phyloP scores from a whole-genome alignment of 2,797 vertebrate species.

The Gymnoscopelus braueri region DNA sequence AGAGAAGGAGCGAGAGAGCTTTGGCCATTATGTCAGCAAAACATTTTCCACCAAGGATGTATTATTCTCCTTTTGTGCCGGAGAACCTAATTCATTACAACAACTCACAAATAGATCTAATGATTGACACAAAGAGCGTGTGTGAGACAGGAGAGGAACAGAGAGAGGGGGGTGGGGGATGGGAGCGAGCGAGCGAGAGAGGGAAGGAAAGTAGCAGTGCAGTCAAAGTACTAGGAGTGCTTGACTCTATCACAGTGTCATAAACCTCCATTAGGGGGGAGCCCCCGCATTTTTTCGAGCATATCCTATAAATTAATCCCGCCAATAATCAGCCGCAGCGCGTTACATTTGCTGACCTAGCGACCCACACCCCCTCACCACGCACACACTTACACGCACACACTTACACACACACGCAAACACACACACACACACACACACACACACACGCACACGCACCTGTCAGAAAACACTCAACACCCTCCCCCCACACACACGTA shows the following conservation, averaged over 20 bases:
- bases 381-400: conserved; percentile 32
- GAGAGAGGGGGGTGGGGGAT: conserved; percentile 12
- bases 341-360: conserved; percentile 33
- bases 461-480: conserved; percentile 26
- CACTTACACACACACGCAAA: conserved; percentile 22
- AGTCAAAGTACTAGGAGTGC: conserved; percentile 45
- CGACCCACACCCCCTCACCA: not conserved
- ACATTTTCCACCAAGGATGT: too few species aligned
- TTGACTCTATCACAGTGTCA: conserved; percentile 67
- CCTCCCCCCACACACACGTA: not conserved
- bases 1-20: conserved; percentile 17
- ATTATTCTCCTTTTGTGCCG: conserved; percentile 7
- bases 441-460: conserved; percentile 29
- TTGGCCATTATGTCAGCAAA: too few species aligned
- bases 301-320: conserved; percentile 80
- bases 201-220: conserved; percentile 37
- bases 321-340: conserved; percentile 76
- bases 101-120: conserved; percentile 63
- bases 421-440: conserved; percentile 24
- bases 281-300: conserved; percentile 60
- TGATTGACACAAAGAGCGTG: conserved; percentile 29
- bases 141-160: not conserved
- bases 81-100: conserved; percentile 69
- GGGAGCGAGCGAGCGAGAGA: not conserved
- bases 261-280: conserved; percentile 67